phyloP scores from a whole-genome alignment of 2,888 invertebrate genomes.

The Agapostemon virescens region DNA sequence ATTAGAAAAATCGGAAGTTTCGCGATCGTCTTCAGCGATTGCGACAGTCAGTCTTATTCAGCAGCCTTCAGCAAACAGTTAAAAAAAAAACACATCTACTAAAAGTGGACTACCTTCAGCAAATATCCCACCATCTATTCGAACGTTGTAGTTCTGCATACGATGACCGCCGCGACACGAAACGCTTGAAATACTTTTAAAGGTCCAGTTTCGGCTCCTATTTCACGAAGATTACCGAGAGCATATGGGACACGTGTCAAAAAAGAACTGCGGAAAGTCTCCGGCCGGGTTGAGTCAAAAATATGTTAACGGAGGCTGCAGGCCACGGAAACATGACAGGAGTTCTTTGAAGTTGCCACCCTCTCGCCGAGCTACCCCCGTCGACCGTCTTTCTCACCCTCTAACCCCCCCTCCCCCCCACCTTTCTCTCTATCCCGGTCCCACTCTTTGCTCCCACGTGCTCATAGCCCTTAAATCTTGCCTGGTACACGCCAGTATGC shows the following conservation, averaged over 20 bases:
- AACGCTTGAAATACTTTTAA: slow-evolving; percentile 38
- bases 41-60: too few species aligned
- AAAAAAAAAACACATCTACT: too few species aligned
- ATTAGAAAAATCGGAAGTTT: too few species aligned
- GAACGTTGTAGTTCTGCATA: background rate
- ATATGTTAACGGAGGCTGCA: slow-evolving; percentile 40
- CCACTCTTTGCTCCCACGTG: background rate
- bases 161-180: background rate
- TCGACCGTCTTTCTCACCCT: background rate
- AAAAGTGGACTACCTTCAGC: too few species aligned
- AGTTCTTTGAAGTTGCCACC: slow-evolving; percentile 46
- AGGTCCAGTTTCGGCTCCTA: slow-evolving; percentile 30
- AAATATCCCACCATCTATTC: too few species aligned
- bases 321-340: slow-evolving; percentile 13
- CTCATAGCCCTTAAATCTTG: background rate
- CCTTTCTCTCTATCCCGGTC: background rate
- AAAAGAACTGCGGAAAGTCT: slow-evolving; percentile 29
- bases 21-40: too few species aligned
- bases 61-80: too few species aligned
- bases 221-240: slow-evolving; percentile 45
- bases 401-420: too few species aligned
- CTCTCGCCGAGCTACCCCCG: background rate
- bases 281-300: slow-evolving; percentile 33
- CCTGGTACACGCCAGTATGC: background rate
- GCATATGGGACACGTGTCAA: slow-evolving; percentile 37